Evolutionary conservation across 2,113 vertebrate species (phyloP).

Genomic region (Syngnathus scovelli): DNA sequence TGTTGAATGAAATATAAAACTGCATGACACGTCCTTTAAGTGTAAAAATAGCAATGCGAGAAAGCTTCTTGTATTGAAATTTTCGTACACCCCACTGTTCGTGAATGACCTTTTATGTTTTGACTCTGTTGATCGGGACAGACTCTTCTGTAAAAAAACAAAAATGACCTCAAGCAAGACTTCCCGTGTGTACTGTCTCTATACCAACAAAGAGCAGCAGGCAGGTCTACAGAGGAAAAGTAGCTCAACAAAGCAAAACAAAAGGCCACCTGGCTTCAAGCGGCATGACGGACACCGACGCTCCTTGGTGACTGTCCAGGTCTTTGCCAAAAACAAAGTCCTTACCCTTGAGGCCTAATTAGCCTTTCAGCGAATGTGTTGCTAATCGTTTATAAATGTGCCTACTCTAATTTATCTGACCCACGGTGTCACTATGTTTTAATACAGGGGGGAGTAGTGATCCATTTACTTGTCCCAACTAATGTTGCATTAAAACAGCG

Average conservation of each 20-base stretch:
- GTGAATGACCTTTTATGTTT: conserved; percentile 46
- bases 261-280: conserved; percentile 57
- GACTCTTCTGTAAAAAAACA: conserved; percentile 48
- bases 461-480: neutral
- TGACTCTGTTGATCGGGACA: conserved; percentile 29
- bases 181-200: conserved; percentile 57
- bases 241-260: conserved; percentile 50
- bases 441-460: neutral
- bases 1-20: conserved; percentile 36
- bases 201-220: conserved; percentile 58
- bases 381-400: conserved; percentile 51
- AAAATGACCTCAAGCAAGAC: conserved; percentile 66
- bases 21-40: conserved; percentile 50
- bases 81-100: conserved; percentile 22
- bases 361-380: conserved; percentile 40
- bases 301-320: conserved; percentile 31
- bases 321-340: conserved; percentile 40
- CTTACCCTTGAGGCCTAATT: conserved; percentile 51
- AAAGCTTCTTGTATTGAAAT: conserved; percentile 25
- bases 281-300: conserved; percentile 39
- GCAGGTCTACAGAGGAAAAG: conserved; percentile 53
- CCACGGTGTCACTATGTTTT: conserved; percentile 12
- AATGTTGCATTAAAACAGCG: conserved; percentile 1
- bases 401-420: conserved; percentile 15
- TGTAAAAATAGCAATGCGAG: conserved; percentile 60